Evolutionary conservation across 2,113 vertebrate species (phyloP).

Genomic region (Crotalus horridus): DNA sequence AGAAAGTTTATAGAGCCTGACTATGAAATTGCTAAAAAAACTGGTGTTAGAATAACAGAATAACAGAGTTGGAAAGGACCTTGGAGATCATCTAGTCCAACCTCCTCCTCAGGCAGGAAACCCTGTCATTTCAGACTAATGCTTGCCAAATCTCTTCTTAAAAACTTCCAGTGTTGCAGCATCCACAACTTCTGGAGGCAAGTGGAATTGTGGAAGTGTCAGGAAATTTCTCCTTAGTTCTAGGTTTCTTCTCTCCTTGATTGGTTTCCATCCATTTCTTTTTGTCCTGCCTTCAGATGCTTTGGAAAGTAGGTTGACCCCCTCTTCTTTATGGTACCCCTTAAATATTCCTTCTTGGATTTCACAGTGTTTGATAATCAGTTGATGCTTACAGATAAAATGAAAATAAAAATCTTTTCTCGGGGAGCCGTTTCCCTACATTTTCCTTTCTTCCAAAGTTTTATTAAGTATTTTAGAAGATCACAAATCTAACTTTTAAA

Average conservation of each 20-base stretch:
- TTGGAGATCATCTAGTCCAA: neutral
- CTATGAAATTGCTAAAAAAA: neutral
- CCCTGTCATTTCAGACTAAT: neutral
- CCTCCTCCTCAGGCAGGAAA: neutral
- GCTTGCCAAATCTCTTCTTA: neutral
- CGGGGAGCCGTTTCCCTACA: neutral
- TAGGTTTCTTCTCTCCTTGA: neutral
- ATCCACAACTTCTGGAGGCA: neutral
- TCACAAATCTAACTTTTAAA: constrained; percentile 26
- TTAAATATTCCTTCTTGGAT: neutral
- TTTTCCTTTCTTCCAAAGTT: constrained; percentile 23
- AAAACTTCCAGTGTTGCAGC: neutral
- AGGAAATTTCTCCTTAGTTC: neutral
- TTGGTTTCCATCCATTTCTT: neutral
- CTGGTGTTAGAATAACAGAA: neutral
- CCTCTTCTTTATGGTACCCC: neutral
- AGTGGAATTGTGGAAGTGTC: neutral
- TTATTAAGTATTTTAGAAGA: constrained; percentile 33
- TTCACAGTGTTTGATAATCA: neutral
- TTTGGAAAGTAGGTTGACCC: neutral
- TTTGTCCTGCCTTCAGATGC: neutral
- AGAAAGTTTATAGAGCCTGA: neutral
- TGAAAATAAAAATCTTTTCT: neutral
- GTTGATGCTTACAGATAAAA: neutral
- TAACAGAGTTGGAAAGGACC: neutral